Evolutionary conservation across 2,113 vertebrate species (phyloP).

Genomic region (Poeciliopsis occidentalis): DNA sequence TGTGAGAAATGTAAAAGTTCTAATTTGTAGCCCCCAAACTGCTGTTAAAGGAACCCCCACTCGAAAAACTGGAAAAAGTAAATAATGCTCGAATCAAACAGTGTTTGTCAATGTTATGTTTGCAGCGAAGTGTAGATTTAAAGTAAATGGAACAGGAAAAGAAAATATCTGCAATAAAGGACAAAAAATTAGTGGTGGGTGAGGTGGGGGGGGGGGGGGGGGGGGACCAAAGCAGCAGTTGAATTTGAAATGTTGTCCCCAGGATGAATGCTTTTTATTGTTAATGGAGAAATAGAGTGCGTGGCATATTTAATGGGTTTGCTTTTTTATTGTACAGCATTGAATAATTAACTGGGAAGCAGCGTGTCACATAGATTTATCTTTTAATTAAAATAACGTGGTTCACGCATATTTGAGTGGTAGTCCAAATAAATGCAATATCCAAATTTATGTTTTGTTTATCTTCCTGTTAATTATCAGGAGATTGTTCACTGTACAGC

Average conservation of each 20-base stretch:
- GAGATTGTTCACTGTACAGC: constrained; percentile 98
- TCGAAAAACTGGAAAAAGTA: not conserved
- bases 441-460: constrained; percentile 99
- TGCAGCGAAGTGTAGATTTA: constrained; percentile 32
- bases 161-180: constrained; percentile 30
- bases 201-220: not conserved
- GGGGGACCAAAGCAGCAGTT: constrained; percentile 48
- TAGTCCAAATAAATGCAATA: constrained; percentile 99
- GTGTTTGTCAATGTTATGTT: constrained; percentile 4
- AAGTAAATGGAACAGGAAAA: constrained; percentile 5
- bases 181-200: constrained; percentile 23
- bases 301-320: constrained; percentile 99
- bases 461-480: constrained; percentile 99
- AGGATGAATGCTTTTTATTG: constrained; percentile 96
- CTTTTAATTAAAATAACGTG: constrained; percentile 99
- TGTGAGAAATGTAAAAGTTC: not conserved
- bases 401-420: constrained; percentile 99
- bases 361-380: constrained; percentile 99
- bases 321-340: constrained; percentile 99
- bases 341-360: constrained; percentile 99
- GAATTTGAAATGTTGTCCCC: constrained; percentile 97
- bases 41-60: not conserved
- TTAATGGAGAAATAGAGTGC: constrained; percentile 99
- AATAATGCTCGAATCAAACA: constrained; percentile 2
- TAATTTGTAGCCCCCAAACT: not conserved